Base-by-base conservation (phyloP, 2,888 invertebrate species). In the Peribatodes rhomboidaria region DNA sequence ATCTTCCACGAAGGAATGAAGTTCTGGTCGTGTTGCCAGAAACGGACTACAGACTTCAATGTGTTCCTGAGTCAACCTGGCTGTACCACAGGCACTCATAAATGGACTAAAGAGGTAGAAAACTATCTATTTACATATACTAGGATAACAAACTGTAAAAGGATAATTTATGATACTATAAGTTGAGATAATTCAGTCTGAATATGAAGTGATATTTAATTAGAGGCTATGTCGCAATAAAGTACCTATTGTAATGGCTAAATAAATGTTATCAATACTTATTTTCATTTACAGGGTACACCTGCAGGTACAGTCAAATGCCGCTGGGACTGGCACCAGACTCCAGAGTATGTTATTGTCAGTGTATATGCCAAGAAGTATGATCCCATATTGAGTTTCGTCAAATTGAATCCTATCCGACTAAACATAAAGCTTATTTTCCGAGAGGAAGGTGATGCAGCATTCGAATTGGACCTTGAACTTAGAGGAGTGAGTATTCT, bases 1-100 rank as follows among this genome's bases (percentile, higher is more conserved):
- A 95, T 99, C 54, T 99, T 99, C 86, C 99, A 99, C 78, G 99
- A 99, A 92, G 99, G 99, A 0, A 92, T 99, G 84, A 99, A 99
- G 85, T 99, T 96, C 87, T 99, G 99, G 99, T 97, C 98, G 0
- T 99, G 99, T 83, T 99, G 99, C 82, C 96, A 97, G 76, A 97
- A 96, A 79, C 96, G 96, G 80, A 99, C 99, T 0, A 96, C 98
- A 0, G 99, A 99, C 84, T 99, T 99, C 84, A 95, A 97, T 61
- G 95, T 95, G 1, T 99, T 99, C 83, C 94, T 99, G 61, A 96
- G 96, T 59, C 99, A 99, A 93, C 95, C 95, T 55, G 99, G 99
- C 0, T 99, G 99, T 83, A 94, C 94, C 4, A 94, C 94, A 62
- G 99, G 98, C 6, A 94, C 94, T 52, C 99, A 99, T 89, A 92